These are phyloP conservation scores for Lasioglossum baleicum DNA, from an alignment of 1,140 invertebrate genomes.

Conservation along the genomic window DNA sequence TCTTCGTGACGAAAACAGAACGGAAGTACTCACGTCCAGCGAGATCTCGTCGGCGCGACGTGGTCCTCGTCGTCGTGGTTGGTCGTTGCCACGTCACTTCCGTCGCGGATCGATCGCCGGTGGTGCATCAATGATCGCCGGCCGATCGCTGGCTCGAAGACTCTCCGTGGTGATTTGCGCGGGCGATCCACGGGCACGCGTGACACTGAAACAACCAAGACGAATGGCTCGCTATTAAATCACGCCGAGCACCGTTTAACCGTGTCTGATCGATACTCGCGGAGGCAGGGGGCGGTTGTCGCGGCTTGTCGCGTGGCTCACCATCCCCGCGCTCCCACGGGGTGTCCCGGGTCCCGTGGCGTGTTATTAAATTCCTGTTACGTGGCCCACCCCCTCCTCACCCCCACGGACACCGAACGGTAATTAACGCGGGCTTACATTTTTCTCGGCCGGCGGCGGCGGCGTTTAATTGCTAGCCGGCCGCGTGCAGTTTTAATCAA, in stretches of 20 bases:
- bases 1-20: too few species aligned
- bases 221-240: slow-evolving; percentile 18
- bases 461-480: too few species aligned
- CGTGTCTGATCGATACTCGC: too few species aligned
- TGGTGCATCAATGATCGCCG: slow-evolving; percentile 38
- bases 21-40: slow-evolving; percentile 38
- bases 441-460: slow-evolving; percentile 13
- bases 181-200: slow-evolving; percentile 10
- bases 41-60: slow-evolving; percentile 23
- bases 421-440: slow-evolving; percentile 33
- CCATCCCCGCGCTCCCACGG: not conserved
- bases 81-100: slow-evolving; percentile 38
- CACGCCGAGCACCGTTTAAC: too few species aligned
- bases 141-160: slow-evolving; percentile 44
- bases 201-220: slow-evolving; percentile 45
- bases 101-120: slow-evolving; percentile 42
- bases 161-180: slow-evolving; percentile 10
- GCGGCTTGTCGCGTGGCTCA: not conserved
- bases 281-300: not conserved
- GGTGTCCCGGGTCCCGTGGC: not conserved
- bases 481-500: slow-evolving; percentile 15
- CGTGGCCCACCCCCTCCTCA: too few species aligned
- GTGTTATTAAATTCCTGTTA: slow-evolving; percentile 46
- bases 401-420: not conserved
- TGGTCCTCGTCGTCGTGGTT: not conserved